Evolutionary conservation across 2,113 vertebrate species (phyloP), one percentile per base, ranked within the genome.

Genomic region (Tenebrosternarchus preto): DNA sequence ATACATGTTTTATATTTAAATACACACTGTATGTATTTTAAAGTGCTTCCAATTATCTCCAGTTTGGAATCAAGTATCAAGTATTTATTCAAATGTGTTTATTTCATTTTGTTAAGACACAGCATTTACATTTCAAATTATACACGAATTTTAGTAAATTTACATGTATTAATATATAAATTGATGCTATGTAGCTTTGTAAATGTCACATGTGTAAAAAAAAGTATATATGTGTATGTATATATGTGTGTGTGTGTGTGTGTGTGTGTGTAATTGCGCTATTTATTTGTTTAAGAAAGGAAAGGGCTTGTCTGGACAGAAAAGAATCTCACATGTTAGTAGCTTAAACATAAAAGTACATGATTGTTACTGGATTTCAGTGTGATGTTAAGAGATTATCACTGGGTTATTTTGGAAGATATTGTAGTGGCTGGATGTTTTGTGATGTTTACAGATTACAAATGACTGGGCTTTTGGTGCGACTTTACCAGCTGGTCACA

Each of bases 221-320:
- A 53, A 53, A 46, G 16, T 60, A 19, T 66, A 64, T 9, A 55
- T 33, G 20, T 66, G 33, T 12, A 31, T 31, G 55, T 66, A 55
- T 72, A 43, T 53, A 64, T 67, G 22, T 71, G 39, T 59, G 56
- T 59, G 4, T 20, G 19, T 70, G 19, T 71, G 27, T 63, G 27
- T 55, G 33, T 25, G 16, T 0, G 4, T 3, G 50, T 72, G 25
- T 68, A 15, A n/a, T n/a, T n/a, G n/a, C n/a, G n/a, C n/a, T n/a
- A n/a, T n/a, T 2, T 71, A 20, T 29, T 56, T 1, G 59, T 66
- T 80, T 24, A 22, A 36, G 73, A 63, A 83, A 85, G 81, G 84
- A 63, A 80, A 85, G 81, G 84, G 81, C 81, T 85, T 80, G 77
- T 70, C 27, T 50, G 36, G 67, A 57, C 27, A 71, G 11, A 36